Percentiles rank a stretch among this genome's conserved stretches.
These are phyloP conservation scores for Sinocyclocheilus rhinocerous DNA, from an alignment of 2,113 vertebrate species.

Conservation along the genomic window DNA sequence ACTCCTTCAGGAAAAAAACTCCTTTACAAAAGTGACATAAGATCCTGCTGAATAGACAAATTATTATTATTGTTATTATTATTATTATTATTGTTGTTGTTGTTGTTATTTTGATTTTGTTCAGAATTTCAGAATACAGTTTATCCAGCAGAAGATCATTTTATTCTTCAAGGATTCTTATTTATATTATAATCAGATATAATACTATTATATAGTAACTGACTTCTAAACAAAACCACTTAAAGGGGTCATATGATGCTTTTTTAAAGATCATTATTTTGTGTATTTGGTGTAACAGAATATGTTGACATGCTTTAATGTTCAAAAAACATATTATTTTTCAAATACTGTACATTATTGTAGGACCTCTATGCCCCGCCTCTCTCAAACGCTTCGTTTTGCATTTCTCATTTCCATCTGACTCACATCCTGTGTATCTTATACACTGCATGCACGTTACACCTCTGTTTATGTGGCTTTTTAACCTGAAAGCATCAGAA, in stretches of 20 bases:
- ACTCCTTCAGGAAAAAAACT: background rate
- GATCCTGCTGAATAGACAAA: background rate
- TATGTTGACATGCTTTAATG: too few relatives aligned
- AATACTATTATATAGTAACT: background rate
- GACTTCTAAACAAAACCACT: background rate
- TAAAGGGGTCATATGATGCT: too few relatives aligned
- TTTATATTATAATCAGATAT: background rate
- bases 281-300: too few relatives aligned
- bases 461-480: background rate
- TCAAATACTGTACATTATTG: too few relatives aligned
- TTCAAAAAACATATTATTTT: too few relatives aligned
- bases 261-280: too few relatives aligned
- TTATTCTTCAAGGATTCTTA: background rate
- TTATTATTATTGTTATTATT: background rate
- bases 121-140: background rate
- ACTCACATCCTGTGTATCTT: conserved; percentile 13
- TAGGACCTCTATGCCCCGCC: too few relatives aligned
- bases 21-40: background rate
- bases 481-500: conserved; percentile 7
- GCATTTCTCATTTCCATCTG: background rate
- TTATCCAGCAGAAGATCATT: background rate
- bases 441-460: conserved; percentile 3
- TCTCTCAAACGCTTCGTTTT: too few relatives aligned
- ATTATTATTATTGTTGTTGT: background rate
- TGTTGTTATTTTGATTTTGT: background rate